These are phyloP conservation scores for Neotoxoptera formosana DNA, from an alignment of 1,140 invertebrate genomes.

Conservation along the genomic window DNA sequence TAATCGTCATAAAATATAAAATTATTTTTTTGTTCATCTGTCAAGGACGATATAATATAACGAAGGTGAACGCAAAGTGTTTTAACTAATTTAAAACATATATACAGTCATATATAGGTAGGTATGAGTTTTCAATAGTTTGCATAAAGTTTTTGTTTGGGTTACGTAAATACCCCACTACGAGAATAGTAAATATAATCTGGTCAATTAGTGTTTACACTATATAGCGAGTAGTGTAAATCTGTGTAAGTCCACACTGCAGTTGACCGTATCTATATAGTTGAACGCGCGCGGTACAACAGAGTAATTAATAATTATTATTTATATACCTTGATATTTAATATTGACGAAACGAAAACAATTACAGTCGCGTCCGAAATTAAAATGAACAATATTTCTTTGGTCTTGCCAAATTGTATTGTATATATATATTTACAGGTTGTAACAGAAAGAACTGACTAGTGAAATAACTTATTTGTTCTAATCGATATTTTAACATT, in stretches of 20 bases:
- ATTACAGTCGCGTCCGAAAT: background rate
- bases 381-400: background rate
- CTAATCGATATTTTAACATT: too few relatives aligned
- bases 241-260: too few relatives aligned
- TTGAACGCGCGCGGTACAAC: background rate
- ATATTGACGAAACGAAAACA: background rate
- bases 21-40: background rate
- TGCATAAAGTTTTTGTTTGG: slow-evolving; percentile 14
- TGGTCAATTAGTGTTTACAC: background rate
- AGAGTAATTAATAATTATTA: background rate
- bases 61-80: background rate
- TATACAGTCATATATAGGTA: too few relatives aligned
- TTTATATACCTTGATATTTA: background rate
- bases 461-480: too few relatives aligned
- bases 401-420: background rate
- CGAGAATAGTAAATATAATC: background rate
- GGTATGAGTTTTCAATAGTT: background rate
- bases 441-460: too few relatives aligned
- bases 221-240: too few relatives aligned
- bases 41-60: background rate
- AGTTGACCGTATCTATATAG: too few relatives aligned
- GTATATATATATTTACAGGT: too few relatives aligned
- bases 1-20: background rate
- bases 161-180: background rate
- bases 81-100: background rate